A percentile compares a stretch with the other conserved stretches of the same genome.
Evolutionary conservation across 2,888 invertebrate genomes (phyloP).

Genomic region (Lampropteryx suffumata): DNA sequence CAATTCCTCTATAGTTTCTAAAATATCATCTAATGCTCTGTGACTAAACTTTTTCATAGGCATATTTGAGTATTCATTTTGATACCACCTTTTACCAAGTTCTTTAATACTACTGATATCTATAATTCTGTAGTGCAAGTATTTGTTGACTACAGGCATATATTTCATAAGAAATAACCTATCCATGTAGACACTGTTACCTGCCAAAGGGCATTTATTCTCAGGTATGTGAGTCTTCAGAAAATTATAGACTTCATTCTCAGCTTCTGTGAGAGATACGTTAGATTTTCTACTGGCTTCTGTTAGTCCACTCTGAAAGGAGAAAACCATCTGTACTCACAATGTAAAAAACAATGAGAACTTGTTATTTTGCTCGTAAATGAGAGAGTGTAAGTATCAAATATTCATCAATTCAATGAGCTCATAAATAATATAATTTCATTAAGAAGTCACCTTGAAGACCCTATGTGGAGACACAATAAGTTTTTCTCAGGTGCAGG

Average conservation of each 20-base stretch:
- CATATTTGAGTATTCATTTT: conserved; percentile 75
- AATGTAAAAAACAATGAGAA: no score
- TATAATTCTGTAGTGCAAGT: conserved; percentile 95
- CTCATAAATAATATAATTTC: no score
- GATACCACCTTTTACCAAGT: conserved; percentile 90
- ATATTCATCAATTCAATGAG: no score
- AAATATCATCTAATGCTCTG: conserved; percentile 91
- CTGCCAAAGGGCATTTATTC: conserved; percentile 89
- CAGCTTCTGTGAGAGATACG: conserved; percentile 86
- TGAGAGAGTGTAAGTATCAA: no score
- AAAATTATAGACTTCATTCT: conserved; percentile 87
- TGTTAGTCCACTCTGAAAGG: conserved; percentile 89
- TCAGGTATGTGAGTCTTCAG: conserved; percentile 82
- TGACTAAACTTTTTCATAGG: conserved; percentile 87
- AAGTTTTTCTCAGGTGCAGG: no score
- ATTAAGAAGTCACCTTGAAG: no score
- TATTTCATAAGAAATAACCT: conserved; percentile 90
- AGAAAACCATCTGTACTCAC: not conserved
- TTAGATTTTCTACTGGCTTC: conserved; percentile 87
- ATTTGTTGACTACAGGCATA: conserved; percentile 90
- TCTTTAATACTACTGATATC: conserved; percentile 97
- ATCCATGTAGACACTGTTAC: conserved; percentile 95
- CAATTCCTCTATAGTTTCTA: conserved; percentile 92
- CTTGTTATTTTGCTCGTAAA: no score
- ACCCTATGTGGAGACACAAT: no score